These are phyloP conservation scores for Tanypteryx hageni DNA, from an alignment of 2,888 invertebrate species.

Conservation along the genomic window DNA sequence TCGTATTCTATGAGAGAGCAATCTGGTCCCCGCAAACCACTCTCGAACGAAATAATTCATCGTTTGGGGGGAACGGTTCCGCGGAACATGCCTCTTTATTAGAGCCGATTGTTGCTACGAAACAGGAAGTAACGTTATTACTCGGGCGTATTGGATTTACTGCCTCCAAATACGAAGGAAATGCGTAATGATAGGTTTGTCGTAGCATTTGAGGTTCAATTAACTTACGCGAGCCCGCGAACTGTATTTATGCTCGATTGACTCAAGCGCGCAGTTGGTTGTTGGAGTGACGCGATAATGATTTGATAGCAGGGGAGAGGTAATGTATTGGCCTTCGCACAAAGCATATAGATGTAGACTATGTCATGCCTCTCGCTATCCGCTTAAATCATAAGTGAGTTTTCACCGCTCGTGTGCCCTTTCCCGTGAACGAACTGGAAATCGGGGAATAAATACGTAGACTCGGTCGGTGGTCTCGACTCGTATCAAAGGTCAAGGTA, in stretches of 20 bases:
- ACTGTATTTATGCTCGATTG: conserved; percentile 8
- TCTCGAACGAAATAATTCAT: not conserved
- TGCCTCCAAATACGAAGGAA: not conserved
- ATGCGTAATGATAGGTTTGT: not conserved
- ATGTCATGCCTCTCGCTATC: not conserved
- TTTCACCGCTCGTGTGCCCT: not conserved
- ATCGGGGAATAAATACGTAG: not conserved
- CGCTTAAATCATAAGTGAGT: not conserved
- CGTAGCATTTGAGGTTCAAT: not conserved
- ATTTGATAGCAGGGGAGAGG: conserved; percentile 1
- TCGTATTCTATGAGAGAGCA: too few species aligned
- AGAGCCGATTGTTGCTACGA: not conserved
- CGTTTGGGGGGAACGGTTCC: not conserved
- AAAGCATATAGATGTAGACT: not conserved
- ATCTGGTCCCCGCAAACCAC: not conserved
- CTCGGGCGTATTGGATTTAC: not conserved
- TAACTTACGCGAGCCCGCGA: not conserved
- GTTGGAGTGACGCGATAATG: not conserved
- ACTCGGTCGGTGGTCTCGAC: not conserved
- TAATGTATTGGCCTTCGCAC: conserved; percentile 1
- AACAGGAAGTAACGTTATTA: not conserved
- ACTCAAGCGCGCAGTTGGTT: not conserved
- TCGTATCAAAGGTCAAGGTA: not conserved
- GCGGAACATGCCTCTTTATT: not conserved
- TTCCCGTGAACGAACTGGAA: not conserved